phyloP scores from a whole-genome alignment of 1,140 invertebrate genomes.

The Plectrocnemia conspersa region DNA sequence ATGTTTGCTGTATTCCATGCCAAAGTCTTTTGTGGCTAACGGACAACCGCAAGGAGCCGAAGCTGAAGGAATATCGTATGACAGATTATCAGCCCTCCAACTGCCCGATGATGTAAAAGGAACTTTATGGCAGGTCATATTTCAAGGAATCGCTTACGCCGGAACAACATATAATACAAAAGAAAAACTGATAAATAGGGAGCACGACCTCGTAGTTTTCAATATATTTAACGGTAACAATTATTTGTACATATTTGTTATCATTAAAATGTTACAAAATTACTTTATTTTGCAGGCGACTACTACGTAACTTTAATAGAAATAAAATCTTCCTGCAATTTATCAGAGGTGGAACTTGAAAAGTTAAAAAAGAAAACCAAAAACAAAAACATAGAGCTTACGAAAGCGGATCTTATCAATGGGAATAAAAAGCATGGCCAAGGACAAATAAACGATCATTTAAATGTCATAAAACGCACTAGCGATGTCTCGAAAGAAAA shows the following conservation, averaged over 20 bases:
- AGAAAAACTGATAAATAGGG: slow-evolving; percentile 42
- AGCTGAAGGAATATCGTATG: slow-evolving; percentile 39
- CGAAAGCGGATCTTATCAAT: slow-evolving; percentile 38
- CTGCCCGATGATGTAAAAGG: slow-evolving; percentile 10
- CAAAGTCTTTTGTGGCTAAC: slow-evolving; percentile 36
- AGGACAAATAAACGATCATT: slow-evolving; percentile 41
- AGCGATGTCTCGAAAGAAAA: slow-evolving; percentile 25
- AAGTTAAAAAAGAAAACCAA: too few relatives aligned
- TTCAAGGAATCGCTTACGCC: slow-evolving; percentile 40
- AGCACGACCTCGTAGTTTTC: slow-evolving; percentile 44
- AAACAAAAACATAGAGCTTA: too few relatives aligned
- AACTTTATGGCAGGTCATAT: slow-evolving; percentile 39
- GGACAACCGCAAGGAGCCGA: slow-evolving; percentile 39
- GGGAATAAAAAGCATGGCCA: slow-evolving; percentile 43
- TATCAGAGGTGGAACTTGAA: too few relatives aligned
- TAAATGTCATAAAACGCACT: slow-evolving; percentile 37
- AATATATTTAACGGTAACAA: slow-evolving; percentile 38
- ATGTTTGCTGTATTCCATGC: slow-evolving; percentile 41
- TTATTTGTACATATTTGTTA: too few relatives aligned
- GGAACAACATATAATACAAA: slow-evolving; percentile 39
- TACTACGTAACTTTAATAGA: slow-evolving; percentile 38
- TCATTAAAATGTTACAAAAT: background rate
- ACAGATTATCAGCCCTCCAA: slow-evolving; percentile 32
- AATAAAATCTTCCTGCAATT: slow-evolving; percentile 43
- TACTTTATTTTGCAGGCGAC: slow-evolving; percentile 34